These are phyloP conservation scores for Aricia artaxerxes DNA, from an alignment of 2,888 invertebrate genomes.

Conservation along the genomic window DNA sequence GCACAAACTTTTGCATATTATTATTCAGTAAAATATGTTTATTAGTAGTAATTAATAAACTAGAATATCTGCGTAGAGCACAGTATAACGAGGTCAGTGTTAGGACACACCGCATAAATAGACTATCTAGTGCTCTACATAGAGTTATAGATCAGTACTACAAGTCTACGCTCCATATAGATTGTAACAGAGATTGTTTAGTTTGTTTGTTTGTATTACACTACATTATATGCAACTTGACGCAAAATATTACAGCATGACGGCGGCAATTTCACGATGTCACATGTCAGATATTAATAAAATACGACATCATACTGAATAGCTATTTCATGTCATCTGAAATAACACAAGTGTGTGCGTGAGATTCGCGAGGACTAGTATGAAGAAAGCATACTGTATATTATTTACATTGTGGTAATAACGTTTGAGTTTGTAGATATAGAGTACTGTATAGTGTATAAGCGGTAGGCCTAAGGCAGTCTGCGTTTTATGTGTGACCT, in stretches of 20 bases:
- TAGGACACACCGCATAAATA: constrained; percentile 77
- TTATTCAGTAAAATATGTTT: too few species aligned
- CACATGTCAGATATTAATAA: too few species aligned
- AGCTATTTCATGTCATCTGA: neutral
- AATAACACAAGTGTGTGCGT: neutral
- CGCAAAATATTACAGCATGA: too few species aligned
- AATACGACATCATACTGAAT: neutral
- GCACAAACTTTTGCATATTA: too few species aligned
- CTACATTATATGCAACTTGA: neutral
- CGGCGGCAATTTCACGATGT: too few species aligned
- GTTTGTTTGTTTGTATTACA: neutral
- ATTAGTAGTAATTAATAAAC: neutral
- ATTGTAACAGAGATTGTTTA: neutral
- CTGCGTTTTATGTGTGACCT: constrained; percentile 32
- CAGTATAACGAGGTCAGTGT: constrained; percentile 77
- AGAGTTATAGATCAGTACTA: neutral
- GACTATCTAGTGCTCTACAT: constrained; percentile 45
- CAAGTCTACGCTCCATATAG: neutral
- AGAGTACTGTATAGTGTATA: neutral
- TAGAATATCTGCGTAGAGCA: constrained; percentile 4
- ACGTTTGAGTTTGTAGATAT: neutral
- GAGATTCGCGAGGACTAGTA: neutral
- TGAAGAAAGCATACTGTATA: neutral
- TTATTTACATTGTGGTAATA: neutral
- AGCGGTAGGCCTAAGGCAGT: neutral